Evolutionary conservation across 2,113 vertebrate species (phyloP).

Genomic region (Nymphicus hollandicus): DNA sequence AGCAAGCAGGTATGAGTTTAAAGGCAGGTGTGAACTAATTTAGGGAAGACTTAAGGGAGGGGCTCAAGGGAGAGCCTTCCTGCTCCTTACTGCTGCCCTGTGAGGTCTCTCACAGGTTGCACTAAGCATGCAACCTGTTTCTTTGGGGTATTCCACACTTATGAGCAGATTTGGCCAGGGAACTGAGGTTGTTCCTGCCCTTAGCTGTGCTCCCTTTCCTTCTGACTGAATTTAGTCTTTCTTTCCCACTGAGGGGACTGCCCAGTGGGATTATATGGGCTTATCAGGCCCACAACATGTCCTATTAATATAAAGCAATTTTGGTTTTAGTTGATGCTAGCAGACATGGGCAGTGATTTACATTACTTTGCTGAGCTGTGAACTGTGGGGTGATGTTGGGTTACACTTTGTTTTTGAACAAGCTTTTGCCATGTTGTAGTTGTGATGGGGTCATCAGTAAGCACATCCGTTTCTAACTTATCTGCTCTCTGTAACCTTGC

Average conservation of each 20-base stretch:
- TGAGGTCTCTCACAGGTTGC: background rate
- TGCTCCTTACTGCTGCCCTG: background rate
- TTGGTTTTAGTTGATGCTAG: background rate
- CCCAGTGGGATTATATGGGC: background rate
- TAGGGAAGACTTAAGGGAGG: background rate
- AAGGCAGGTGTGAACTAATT: background rate
- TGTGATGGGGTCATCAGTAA: background rate
- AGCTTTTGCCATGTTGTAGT: background rate
- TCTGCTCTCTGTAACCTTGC: background rate
- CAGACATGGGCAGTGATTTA: background rate
- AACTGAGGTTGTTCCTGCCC: background rate
- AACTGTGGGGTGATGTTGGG: background rate
- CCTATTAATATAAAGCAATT: background rate
- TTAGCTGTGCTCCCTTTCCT: background rate
- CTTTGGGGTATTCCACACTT: background rate
- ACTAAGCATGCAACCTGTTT: background rate
- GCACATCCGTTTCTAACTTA: background rate
- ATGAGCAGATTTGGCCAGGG: fast-evolving
- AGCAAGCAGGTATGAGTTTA: background rate
- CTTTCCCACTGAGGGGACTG: background rate
- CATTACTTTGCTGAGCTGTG: background rate
- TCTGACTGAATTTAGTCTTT: background rate
- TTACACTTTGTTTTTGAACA: background rate
- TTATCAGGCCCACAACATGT: background rate
- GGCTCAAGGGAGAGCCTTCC: background rate